Conservation (phyloP, 2,113 vertebrate species). For the Phyllostomus hastatus region DNA sequence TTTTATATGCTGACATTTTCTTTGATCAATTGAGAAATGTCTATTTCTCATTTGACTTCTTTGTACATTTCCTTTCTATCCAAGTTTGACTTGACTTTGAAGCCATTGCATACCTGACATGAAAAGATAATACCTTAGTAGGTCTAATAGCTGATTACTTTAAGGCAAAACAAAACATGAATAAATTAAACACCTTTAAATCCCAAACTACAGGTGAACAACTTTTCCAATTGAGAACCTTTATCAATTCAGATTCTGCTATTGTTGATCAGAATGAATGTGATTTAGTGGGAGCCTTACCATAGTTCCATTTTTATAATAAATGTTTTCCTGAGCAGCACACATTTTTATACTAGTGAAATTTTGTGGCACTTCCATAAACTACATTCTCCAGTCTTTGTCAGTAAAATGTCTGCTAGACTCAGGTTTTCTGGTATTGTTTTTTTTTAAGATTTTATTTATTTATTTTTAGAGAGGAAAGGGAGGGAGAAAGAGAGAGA, state of each 20-base stretch:
- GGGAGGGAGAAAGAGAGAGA: too few species aligned
- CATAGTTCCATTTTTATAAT: background rate
- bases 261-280: background rate
- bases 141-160: background rate
- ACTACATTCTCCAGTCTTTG: background rate
- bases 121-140: slow-evolving; percentile 6
- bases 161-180: background rate
- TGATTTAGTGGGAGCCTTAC: background rate
- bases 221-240: background rate
- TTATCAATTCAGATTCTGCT: background rate
- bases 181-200: background rate
- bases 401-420: background rate
- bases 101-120: background rate
- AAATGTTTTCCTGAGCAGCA: background rate
- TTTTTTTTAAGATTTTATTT: background rate
- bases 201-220: background rate
- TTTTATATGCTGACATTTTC: background rate
- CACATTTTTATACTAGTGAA: background rate
- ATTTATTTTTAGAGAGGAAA: too few species aligned
- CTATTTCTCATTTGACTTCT: background rate
- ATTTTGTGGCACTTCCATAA: background rate
- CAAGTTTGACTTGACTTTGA: slow-evolving; percentile 38
- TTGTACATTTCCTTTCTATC: background rate
- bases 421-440: background rate
- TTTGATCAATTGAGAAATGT: background rate